Evolutionary conservation across 2,888 invertebrate genomes (phyloP).

Genomic region (Drosophila percnosoma): DNA sequence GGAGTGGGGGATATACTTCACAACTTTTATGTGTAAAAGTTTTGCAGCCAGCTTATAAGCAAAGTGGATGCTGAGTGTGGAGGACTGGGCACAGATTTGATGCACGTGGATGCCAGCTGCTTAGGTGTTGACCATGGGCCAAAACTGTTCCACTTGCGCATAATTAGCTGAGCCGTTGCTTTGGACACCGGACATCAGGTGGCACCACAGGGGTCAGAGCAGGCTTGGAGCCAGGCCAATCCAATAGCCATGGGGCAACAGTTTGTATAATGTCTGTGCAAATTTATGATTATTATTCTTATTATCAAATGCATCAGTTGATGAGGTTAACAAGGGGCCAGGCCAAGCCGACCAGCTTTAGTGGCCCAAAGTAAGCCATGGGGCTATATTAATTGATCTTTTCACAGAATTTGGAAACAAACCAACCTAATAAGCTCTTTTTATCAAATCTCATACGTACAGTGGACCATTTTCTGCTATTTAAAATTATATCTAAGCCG

Average conservation of each 20-base stretch:
- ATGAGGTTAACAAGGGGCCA: background rate
- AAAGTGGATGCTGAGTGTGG: constrained; percentile 39
- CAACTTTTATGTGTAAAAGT: constrained; percentile 50
- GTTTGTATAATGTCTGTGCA: constrained; percentile 6
- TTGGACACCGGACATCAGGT: constrained; percentile 15
- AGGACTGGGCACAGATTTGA: constrained; percentile 14
- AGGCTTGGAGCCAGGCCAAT: constrained; percentile 14
- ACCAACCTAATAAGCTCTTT: background rate
- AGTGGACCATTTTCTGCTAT: background rate
- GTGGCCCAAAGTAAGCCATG: background rate
- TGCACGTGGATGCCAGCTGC: constrained; percentile 13
- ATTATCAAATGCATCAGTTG: constrained; percentile 18
- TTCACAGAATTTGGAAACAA: constrained; percentile 14
- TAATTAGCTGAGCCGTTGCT: constrained; percentile 53
- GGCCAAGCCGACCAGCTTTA: background rate
- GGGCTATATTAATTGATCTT: constrained; percentile 4
- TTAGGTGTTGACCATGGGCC: constrained; percentile 63
- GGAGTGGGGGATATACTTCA: background rate
- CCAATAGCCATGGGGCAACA: constrained; percentile 10
- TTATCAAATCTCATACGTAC: background rate
- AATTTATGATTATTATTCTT: constrained; percentile 37
- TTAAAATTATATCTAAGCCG: too few relatives aligned
- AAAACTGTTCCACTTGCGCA: constrained; percentile 64
- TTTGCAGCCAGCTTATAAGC: constrained; percentile 24
- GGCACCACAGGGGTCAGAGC: constrained; percentile 5